Base-by-base conservation (phyloP, 2,113 vertebrate species). In the Pomatorhinus ruficollis region DNA sequence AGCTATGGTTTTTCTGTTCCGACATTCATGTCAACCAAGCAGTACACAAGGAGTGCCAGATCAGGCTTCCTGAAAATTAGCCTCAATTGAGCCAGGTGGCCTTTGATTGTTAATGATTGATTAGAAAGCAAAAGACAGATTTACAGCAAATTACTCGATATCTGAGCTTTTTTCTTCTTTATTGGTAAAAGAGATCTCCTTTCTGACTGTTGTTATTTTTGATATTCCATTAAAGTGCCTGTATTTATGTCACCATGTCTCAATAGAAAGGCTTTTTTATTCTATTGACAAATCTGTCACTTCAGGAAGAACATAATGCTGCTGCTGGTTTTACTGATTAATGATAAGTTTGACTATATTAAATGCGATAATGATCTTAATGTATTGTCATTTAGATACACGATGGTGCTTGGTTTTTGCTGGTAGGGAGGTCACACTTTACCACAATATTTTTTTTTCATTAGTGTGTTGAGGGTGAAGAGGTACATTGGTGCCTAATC, bases 101-200 rank as follows among this genome's bases (percentile, higher is more conserved):
- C 90, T 93, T 94, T 81, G 92, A 91, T 92, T 87, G 83, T 35
- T 90, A 95, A 89, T 6, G 1, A 91, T 69, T 69, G 63, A 95
- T 92, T 94, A 89, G 50, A 91, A 91, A 93, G 77, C 37, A 78
- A 95, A 90, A 89, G 95, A 94, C 56, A 92, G 74, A 84, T 95
- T 94, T 93, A 92, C 64, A 93, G 57, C 47, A 81, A 78, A 89
- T 83, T 84, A 76, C 45, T 85, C 6, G 0, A 94, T 92, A 84
- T 30, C 39, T 50, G 33, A 85, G 37, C 11, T 50, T 89, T 83
- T 81, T 83, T 65, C 9, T 35, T 65, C 61, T 61, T 83, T 68
- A 63, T 93, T 71, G 22, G 42, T 84, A 53, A 76, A 76, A 91
- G 45, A 59, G 17, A 66, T 44, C 54, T 80, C 40, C 42, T 85